Evolutionary conservation across 2,797 vertebrate species (phyloP), one percentile per base, ranked within the genome.

Genomic region (Anas capensis): DNA sequence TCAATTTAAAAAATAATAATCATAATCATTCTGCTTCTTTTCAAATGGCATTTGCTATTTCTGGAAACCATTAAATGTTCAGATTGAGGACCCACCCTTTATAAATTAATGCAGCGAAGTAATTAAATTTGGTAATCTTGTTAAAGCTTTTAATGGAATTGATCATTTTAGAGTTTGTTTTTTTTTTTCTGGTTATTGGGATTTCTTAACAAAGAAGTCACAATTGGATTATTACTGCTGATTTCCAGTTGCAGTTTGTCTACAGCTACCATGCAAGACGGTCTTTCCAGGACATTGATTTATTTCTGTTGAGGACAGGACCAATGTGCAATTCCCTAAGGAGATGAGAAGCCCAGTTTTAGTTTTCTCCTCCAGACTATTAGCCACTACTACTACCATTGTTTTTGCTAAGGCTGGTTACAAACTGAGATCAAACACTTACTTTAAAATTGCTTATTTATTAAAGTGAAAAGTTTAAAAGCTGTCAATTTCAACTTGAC

Each of bases 71-170:
- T 88, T 77, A 92, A 91, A 82, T 48, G 69, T 90, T 93, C 93
- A 81, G 78, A 94, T 85, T 7, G 91, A 95, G 86, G 88, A 96
- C 84, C 82, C 92, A 94, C 86, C 91, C 90, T 92, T 88, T 95
- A 95, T 93, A 92, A 95, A 90, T 89, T 95, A 96, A 92, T 91
- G 73, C 83, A 96, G 82, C 56, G 84, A 65, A 86, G 94, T 96
- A 96, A 97, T 95, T 96, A 96, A 96, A 92, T 94, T 94, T 93
- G 56, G 92, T 97, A 95, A 95, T 82, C 91, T 86, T 60, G 66
- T 77, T 88, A 94, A 95, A 95, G 91, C 95, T 96, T 95, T 95
- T 96, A 96, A 97, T 85, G 84, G 90, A 97, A 97, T 94, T 94
- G 92, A 97, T 94, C 27, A 81, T 91, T 83, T 82, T 54, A 65